Conservation (phyloP, 2,888 invertebrate species). For the Bembecia ichneumoniformis region DNA sequence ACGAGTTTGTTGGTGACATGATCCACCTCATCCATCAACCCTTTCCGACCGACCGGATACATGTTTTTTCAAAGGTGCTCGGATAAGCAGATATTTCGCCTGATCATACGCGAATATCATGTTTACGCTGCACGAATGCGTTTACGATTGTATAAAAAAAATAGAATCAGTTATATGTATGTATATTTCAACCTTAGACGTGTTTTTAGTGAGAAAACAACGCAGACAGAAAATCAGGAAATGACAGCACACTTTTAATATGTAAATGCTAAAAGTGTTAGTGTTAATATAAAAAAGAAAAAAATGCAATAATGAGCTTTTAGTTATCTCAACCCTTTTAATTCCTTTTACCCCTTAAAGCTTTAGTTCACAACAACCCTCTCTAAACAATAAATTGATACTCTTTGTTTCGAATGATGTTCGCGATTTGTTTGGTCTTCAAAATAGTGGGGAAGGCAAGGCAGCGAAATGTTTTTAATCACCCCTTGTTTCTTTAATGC, state of each 20-base stretch:
- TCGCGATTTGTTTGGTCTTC: not conserved
- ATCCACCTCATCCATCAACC: constrained; percentile 54
- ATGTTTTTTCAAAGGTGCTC: constrained; percentile 6
- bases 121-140: not conserved
- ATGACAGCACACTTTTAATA: too few relatives aligned
- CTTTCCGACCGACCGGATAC: constrained; percentile 28
- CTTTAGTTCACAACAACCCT: constrained; percentile 2
- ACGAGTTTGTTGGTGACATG: constrained; percentile 38
- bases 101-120: not conserved
- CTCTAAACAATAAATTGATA: not conserved
- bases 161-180: too few relatives aligned
- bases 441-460: not conserved
- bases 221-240: too few relatives aligned
- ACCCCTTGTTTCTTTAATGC: too few relatives aligned
- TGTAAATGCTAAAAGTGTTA: too few relatives aligned
- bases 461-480: not conserved
- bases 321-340: not conserved
- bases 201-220: too few relatives aligned
- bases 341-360: constrained; percentile 5
- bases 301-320: not conserved
- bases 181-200: too few relatives aligned
- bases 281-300: too few relatives aligned
- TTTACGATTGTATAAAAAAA: not conserved
- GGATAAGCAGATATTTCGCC: not conserved
- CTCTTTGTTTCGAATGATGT: not conserved